phyloP scores from a whole-genome alignment of 2,888 invertebrate species.

The Trichopria drosophilae region DNA sequence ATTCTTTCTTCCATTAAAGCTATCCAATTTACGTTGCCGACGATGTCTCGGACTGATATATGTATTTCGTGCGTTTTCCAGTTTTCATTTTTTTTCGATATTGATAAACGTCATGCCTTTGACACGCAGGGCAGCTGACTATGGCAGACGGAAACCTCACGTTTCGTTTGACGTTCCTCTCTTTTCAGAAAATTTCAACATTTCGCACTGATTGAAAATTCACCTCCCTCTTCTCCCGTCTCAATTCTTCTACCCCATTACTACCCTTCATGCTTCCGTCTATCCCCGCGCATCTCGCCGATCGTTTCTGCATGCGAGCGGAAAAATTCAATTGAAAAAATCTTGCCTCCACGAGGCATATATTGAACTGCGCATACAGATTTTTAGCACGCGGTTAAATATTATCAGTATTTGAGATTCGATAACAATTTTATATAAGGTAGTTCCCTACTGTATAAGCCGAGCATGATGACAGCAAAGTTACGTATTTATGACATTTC shows the following conservation, averaged over 20 bases:
- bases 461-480: no score
- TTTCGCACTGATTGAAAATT: conserved; percentile 44
- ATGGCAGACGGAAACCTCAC: conserved; percentile 38
- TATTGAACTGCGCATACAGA: no score
- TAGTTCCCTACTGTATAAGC: no score
- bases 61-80: conserved; percentile 22
- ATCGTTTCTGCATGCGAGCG: no score
- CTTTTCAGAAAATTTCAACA: conserved; percentile 43
- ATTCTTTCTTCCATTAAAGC: no score
- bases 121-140: conserved; percentile 41
- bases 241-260: conserved; percentile 3
- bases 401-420: no score
- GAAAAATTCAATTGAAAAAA: conserved; percentile 32
- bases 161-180: conserved; percentile 42
- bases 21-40: no score
- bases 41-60: no score
- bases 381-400: no score
- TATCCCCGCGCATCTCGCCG: no score
- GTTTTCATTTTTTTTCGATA: conserved; percentile 39
- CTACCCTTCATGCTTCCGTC: conserved; percentile 12
- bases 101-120: conserved; percentile 45
- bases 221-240: conserved; percentile 10
- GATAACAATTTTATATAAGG: no score
- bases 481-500: no score
- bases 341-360: conserved; percentile 15